phyloP scores from a whole-genome alignment of 2,888 invertebrate genomes.

The Punctoribates punctum region DNA sequence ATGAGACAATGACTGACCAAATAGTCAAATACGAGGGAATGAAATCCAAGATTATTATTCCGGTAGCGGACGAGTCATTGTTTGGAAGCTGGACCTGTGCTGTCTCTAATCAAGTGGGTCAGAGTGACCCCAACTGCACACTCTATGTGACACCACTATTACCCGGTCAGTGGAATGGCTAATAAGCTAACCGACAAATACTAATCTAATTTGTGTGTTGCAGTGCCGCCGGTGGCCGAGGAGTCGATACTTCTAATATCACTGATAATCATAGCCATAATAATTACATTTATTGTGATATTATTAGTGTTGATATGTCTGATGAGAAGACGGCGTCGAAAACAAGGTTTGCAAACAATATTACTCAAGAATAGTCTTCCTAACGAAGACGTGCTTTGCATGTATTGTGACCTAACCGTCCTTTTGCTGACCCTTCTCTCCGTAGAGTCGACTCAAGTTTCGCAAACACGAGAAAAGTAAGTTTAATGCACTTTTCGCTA shows the following conservation, averaged over 20 bases:
- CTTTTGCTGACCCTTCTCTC: conserved; percentile 20
- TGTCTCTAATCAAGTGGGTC: conserved; percentile 77
- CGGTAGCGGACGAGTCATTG: conserved; percentile 61
- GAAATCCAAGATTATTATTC: conserved; percentile 61
- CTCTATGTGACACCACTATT: conserved; percentile 39
- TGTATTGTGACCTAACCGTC: conserved; percentile 24
- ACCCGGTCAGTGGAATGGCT: neutral
- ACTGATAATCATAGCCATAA: conserved; percentile 47
- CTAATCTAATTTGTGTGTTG: too few relatives aligned
- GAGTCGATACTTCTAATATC: conserved; percentile 45
- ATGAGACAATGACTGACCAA: conserved; percentile 64
- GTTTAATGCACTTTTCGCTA: conserved; percentile 32
- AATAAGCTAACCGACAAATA: too few relatives aligned
- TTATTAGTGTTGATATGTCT: conserved; percentile 41
- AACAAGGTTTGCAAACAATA: conserved; percentile 41
- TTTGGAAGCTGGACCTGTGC: conserved; percentile 75
- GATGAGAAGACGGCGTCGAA: conserved; percentile 43
- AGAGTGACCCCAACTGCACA: conserved; percentile 39
- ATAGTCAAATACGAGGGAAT: conserved; percentile 60
- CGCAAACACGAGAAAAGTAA: conserved; percentile 37
- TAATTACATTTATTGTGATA: conserved; percentile 43
- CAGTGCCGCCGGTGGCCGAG: conserved; percentile 18
- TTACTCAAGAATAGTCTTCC: neutral
- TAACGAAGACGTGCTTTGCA: conserved; percentile 27
- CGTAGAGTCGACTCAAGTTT: conserved; percentile 29